These are phyloP conservation scores for Cossypha heuglini DNA, from an alignment of 2,797 vertebrate species.

Conservation along the genomic window DNA sequence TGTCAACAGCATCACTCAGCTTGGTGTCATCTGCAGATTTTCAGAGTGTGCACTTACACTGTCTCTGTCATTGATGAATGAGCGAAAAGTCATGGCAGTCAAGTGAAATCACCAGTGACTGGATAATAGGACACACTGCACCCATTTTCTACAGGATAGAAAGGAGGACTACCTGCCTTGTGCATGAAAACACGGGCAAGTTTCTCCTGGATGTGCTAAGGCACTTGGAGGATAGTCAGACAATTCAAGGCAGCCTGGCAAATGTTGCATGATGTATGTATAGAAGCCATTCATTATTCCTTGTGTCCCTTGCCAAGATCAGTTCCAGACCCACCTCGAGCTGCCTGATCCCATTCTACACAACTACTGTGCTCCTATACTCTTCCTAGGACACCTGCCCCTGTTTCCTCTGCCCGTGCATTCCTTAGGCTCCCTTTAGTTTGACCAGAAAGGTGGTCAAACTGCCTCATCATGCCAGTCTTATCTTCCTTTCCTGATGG, in stretches of 20 bases:
- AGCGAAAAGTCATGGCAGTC: neutral
- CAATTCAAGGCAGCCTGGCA: neutral
- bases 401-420: fast-evolving
- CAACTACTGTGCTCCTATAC: neutral
- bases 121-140: neutral
- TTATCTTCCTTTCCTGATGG: neutral
- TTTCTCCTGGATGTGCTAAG: neutral
- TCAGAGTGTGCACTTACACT: neutral
- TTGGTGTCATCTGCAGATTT: neutral
- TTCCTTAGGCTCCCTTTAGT: neutral
- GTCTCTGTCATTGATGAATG: too few relatives aligned
- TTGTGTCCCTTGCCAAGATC: fast-evolving
- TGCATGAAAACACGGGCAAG: neutral
- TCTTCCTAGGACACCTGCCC: neutral
- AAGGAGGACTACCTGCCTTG: fast-evolving
- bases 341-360: neutral
- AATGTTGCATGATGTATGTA: fast-evolving
- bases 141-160: neutral
- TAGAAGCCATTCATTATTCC: neutral
- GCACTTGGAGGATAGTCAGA: too few relatives aligned
- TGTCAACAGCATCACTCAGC: fast-evolving
- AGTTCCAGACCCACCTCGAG: neutral
- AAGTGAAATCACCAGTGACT: neutral
- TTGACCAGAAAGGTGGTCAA: neutral
- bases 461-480: fast-evolving